phyloP scores from a whole-genome alignment of 2,888 invertebrate species.

The Sericinus montela region DNA sequence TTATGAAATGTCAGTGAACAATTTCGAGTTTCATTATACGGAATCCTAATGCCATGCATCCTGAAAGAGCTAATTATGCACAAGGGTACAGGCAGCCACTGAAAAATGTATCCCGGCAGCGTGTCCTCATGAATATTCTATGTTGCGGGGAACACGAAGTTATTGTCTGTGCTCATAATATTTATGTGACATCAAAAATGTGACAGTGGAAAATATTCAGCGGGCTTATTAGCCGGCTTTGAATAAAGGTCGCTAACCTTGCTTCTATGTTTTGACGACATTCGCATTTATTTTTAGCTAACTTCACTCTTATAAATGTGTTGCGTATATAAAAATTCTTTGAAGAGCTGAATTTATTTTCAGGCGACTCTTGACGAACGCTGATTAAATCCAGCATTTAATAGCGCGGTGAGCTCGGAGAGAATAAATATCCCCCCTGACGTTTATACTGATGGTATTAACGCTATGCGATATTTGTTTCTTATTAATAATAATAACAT shows the following conservation, averaged over 20 bases:
- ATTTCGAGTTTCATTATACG: constrained; percentile 14
- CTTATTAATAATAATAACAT: too few species aligned
- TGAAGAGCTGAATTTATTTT: not conserved
- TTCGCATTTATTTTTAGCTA: not conserved
- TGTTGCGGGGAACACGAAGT: constrained; percentile 10
- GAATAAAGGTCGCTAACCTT: not conserved
- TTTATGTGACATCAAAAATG: constrained; percentile 19
- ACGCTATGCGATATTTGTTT: too few species aligned
- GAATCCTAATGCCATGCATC: constrained; percentile 5
- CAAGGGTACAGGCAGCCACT: constrained; percentile 15
- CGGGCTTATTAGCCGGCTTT: constrained; percentile 9
- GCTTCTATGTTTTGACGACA: not conserved
- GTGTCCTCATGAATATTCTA: constrained; percentile 17
- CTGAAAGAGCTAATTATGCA: constrained; percentile 16
- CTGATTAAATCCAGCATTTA: not conserved
- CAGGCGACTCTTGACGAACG: not conserved
- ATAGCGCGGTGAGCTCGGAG: not conserved
- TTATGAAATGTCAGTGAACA: constrained; percentile 11
- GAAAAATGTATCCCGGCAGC: constrained; percentile 17
- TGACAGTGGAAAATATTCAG: constrained; percentile 7
- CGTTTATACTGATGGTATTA: too few species aligned
- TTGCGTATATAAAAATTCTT: constrained; percentile 4
- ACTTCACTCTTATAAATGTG: not conserved
- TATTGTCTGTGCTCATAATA: constrained; percentile 14
- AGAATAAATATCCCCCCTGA: too few species aligned